Evolutionary conservation across 1,140 invertebrate species (phyloP).

Genomic region (Hesperophylax magnus): DNA sequence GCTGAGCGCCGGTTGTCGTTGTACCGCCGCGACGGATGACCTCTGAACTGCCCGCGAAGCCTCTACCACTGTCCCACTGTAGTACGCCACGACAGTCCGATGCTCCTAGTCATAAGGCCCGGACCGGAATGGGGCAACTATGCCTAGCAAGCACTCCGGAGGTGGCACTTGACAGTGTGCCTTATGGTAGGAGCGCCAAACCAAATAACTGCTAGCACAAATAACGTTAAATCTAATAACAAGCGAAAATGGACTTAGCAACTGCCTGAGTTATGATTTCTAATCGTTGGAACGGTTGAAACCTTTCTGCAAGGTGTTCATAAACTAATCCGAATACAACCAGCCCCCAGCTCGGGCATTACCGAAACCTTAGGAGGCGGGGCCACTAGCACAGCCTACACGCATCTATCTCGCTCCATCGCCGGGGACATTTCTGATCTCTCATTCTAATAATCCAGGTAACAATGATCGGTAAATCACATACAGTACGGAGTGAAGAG

Average conservation of each 20-base stretch:
- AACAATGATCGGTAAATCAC: constrained; percentile 50
- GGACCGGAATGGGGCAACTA: constrained; percentile 37
- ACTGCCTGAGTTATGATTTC: neutral
- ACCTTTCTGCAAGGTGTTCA: neutral
- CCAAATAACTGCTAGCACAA: constrained; percentile 14
- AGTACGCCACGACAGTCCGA: neutral
- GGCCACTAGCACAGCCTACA: constrained; percentile 36
- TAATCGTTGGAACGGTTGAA: neutral
- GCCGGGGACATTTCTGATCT: neutral
- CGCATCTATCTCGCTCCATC: constrained; percentile 20
- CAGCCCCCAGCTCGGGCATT: constrained; percentile 11
- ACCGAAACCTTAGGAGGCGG: constrained; percentile 47
- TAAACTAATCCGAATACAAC: neutral
- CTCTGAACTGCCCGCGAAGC: constrained; percentile 31
- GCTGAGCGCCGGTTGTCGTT: constrained; percentile 20
- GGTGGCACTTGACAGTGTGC: constrained; percentile 42
- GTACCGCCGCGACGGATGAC: constrained; percentile 29
- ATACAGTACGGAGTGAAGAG: constrained; percentile 40
- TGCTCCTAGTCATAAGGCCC: constrained; percentile 42
- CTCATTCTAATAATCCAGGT: constrained; percentile 37
- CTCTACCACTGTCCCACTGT: neutral
- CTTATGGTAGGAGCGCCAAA: constrained; percentile 21
- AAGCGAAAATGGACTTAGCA: neutral
- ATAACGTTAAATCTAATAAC: neutral
- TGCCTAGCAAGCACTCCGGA: constrained; percentile 40